Conservation (phyloP, 2,113 vertebrate species). For the Pimephales promelas region DNA sequence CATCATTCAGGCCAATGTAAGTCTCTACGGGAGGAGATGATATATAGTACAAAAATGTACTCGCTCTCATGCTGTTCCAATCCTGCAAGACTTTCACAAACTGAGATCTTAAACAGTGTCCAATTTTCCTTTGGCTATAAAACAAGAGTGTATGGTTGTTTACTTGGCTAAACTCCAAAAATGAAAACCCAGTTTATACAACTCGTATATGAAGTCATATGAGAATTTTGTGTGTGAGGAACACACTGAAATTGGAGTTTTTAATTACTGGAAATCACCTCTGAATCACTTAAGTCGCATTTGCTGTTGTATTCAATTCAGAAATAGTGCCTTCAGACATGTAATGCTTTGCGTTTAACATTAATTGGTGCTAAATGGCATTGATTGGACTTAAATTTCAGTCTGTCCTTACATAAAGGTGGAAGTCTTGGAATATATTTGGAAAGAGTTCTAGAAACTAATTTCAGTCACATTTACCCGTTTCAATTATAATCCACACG, state of each 20-base stretch:
- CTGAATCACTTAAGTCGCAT: not conserved
- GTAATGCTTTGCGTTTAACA: not conserved
- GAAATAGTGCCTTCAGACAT: not conserved
- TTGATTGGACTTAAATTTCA: not conserved
- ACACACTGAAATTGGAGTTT: not conserved
- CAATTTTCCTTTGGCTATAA: not conserved
- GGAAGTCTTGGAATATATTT: not conserved
- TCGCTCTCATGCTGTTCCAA: not conserved
- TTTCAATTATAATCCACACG: not conserved
- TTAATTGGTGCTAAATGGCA: not conserved
- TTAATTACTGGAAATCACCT: not conserved
- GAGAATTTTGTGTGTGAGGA: not conserved
- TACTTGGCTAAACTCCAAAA: not conserved
- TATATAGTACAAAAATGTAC: not conserved
- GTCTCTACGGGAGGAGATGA: conserved; percentile 56
- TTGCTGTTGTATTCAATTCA: not conserved
- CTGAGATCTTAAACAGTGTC: not conserved
- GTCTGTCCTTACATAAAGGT: not conserved
- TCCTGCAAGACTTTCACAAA: not conserved
- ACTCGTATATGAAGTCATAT: not conserved
- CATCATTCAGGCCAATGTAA: conserved; percentile 94
- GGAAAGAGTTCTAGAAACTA: not conserved
- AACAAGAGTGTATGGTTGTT: not conserved
- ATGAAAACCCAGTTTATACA: not conserved
- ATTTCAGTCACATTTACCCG: not conserved